These are phyloP conservation scores for Ictidomys tridecemlineatus DNA, from an alignment of 2,113 vertebrate species.

Conservation along the genomic window DNA sequence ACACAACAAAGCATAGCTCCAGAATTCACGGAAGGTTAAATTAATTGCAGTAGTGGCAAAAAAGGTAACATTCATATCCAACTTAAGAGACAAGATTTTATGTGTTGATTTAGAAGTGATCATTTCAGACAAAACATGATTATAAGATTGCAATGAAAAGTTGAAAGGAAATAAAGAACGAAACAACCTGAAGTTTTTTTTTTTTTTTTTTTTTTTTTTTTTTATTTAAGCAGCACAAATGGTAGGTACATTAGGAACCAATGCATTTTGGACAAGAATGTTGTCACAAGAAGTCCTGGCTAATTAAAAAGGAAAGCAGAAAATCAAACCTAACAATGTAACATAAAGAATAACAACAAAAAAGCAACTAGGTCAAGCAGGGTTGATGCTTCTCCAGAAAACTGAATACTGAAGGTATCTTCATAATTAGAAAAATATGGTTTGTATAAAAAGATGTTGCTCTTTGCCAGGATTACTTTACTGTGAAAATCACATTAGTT, in stretches of 20 bases:
- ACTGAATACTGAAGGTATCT: neutral
- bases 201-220: neutral
- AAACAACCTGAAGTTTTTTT: neutral
- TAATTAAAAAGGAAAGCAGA: neutral
- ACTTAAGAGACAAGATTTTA: neutral
- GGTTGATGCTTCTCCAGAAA: neutral
- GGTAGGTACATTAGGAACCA: neutral
- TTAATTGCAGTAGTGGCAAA: conserved; percentile 5
- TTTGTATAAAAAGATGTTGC: neutral
- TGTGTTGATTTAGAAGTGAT: neutral
- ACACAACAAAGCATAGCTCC: neutral
- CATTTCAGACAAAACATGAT: neutral
- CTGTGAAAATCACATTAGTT: neutral
- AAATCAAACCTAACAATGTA: neutral
- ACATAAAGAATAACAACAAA: neutral
- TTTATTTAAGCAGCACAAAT: neutral
- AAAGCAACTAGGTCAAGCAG: neutral
- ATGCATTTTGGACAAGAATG: neutral
- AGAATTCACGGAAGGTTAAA: neutral
- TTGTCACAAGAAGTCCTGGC: neutral
- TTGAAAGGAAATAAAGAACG: neutral
- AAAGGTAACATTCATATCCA: conserved; percentile 6
- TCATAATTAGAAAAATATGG: neutral
- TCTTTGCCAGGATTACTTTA: neutral
- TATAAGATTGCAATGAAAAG: neutral